Percentiles rank a stretch among this genome's conserved stretches.
Evolutionary conservation across 2,888 invertebrate genomes (phyloP).

Genomic region (Seira musarum): DNA sequence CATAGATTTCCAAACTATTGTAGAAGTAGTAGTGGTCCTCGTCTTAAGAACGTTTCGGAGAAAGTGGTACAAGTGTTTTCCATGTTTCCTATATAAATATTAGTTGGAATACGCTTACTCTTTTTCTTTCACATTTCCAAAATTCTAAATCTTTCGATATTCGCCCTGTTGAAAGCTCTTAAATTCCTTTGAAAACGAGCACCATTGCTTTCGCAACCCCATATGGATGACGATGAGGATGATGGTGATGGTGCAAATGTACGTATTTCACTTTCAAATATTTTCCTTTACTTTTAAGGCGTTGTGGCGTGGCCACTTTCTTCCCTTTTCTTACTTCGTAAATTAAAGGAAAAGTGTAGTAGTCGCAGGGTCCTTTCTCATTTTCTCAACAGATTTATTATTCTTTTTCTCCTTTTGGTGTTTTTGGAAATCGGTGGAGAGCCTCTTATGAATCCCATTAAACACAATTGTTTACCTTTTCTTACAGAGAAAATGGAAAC

Average conservation of each 20-base stretch:
- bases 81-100: slow-evolving; percentile 35
- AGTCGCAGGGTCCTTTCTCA: slow-evolving; percentile 6
- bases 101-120: neutral
- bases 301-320: slow-evolving; percentile 19
- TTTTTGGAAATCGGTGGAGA: slow-evolving; percentile 12
- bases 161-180: slow-evolving; percentile 54
- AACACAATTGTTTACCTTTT: slow-evolving; percentile 21
- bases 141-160: slow-evolving; percentile 54
- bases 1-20: slow-evolving; percentile 23
- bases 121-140: slow-evolving; percentile 25
- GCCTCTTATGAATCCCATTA: slow-evolving; percentile 21
- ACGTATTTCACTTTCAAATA: slow-evolving; percentile 7
- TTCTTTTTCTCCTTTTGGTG: slow-evolving; percentile 2
- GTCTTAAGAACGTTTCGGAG: slow-evolving; percentile 10
- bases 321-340: slow-evolving; percentile 18
- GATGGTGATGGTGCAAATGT: neutral
- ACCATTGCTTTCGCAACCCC: slow-evolving; percentile 12
- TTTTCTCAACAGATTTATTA: slow-evolving; percentile 16
- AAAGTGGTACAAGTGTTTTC: slow-evolving; percentile 52
- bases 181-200: slow-evolving; percentile 46
- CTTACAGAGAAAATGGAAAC: neutral
- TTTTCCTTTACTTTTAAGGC: slow-evolving; percentile 5
- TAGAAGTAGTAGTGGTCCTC: slow-evolving; percentile 9
- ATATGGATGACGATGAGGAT: neutral
- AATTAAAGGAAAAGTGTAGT: slow-evolving; percentile 5